Base-by-base conservation (phyloP, 2,888 invertebrate genomes). In the Synanthedon tipuliformis region DNA sequence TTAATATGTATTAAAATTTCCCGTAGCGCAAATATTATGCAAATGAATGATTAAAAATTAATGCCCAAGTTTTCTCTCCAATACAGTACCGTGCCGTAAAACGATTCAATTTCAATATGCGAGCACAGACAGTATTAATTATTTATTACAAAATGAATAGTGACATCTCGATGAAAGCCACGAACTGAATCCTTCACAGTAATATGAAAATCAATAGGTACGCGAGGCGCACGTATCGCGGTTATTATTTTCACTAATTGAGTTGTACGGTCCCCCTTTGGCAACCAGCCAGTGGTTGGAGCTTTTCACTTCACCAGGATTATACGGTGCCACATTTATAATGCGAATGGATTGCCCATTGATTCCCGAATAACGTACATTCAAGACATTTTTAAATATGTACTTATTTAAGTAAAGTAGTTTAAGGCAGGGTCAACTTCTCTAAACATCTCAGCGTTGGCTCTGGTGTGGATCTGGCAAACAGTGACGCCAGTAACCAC, bases 231-330 rank as follows among this genome's bases (percentile, higher is more conserved):
- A 52, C 56, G 55, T 55, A 55, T 58, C 55, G 60, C 56, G 60
- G 66, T 70, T 70, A 75, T 77, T 75, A 77, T 74, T 72, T 34
- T 69, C 61, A 66, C 73, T 79, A 80, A 81, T 81, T 76, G 77
- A 76, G 74, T 70, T 61, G 65, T 56, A 59, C 54, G 54, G 54
- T 55, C 57, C 57, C 56, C 61, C 67, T 66, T 68, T 69, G 69
- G 69, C 68, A 50, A 27, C 41, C 51, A 52, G 69, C 69, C 75
- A 67, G 65, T 62, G 57, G 59, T 60, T 56, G 59, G 52, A 59
- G 67, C 72, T 77, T 78, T 79, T 78, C 78, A 76, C 75, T 75
- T 73, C 66, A 59, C 62, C 63, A 56, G 75, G 77, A 77, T 80
- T 80, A 78, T 71, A 65, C 64, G 61, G 63, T 59, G 61, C 56